Evolutionary conservation across 2,113 vertebrate genomes (phyloP), one percentile per base, ranked within the genome.

Genomic region (Choloepus hoffmanni): DNA sequence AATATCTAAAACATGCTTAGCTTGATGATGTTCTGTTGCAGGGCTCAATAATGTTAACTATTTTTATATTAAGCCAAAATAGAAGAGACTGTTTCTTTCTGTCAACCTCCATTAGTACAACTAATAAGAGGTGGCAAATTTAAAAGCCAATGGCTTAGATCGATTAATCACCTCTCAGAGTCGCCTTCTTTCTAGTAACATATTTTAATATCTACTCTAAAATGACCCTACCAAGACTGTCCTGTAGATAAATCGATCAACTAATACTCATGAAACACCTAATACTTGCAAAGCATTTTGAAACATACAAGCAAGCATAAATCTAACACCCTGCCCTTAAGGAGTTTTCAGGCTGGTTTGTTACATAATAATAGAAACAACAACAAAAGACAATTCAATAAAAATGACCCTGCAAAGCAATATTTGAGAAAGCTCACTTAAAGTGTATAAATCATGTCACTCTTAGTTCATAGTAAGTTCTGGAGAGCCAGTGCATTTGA

Each of bases 211-310:
- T 73, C n/a, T 85, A 74, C 62, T 72, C 45, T 60, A 95, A 81
- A 86, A 72, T 43, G 23, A 67, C 13, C 77, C 14, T 67, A 18
- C 36, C 76, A 60, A 72, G 12, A 77, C 40, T 95, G 6, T 67
- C 30, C 15, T 36, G 21, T 48, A 91, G 28, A 5, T 63, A 90
- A 78, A 50, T 6, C 11, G 2, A 70, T 13, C 40, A 85, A 72
- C 21, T 55, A 62, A 89, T 70, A 82, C 89, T 85, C 79, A 96
- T n/a, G 16, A 92, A 19, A 1, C 45, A 53, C 14, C 30, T 60
- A 93, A 43, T 79, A 92, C 84, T 65, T 94, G n/a, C 28, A 84
- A 85, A 89, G 15, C 43, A 81, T 82, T 91, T 92, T 53, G 36
- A 95, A 11, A 77, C 21, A 58, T 13, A 65, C n/a, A 78, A 73